Evolutionary conservation across 1,140 invertebrate genomes (phyloP), one percentile per base, ranked within the genome.

Genomic region (Adoxophyes honmai): DNA sequence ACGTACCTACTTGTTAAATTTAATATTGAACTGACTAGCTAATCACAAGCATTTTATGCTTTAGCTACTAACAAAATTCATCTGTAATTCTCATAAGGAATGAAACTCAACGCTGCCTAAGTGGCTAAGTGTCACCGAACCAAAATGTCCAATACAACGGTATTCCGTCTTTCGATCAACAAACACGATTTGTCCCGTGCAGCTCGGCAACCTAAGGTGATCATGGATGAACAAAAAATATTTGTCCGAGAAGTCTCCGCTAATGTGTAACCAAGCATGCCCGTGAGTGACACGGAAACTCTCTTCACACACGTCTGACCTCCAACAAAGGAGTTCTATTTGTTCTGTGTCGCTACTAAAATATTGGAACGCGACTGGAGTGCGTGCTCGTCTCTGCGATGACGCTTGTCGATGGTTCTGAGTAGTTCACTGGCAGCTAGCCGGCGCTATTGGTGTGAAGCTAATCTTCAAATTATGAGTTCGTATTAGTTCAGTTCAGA

Each of bases 301-400:
- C 81, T 83, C 78, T 85, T 86, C 80, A 86, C 81, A 86, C 79
- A 85, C 75, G 75, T 75, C 70, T 82, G 78, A 79, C 81, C 81
- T 77, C 78, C 79, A 74, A 81, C 81, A 85, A 81, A 85, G 81
- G 73, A 79, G 81, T 81, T 78, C 44, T 87, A 71, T 87, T 85
- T 87, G 83, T 68, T 60, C 77, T 80, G 76, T 71, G 81, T 82
- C 80, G 80, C 84, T 85, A 87, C 84, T 85, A 87, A 83, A 87
- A 87, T 87, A 87, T 87, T 87, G 84, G 78, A 81, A 81, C 78
- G 76, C 78, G 78, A 52, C 54, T 72, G 62, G 70, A 83, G 78
- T 78, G 77, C 75, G 71, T 78, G 77, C 78, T 73, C 60, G 67
- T 67, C 73, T 73, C 59, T 61, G 68, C 64, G 57, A 70, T 69